Base-by-base conservation (phyloP, 1,140 invertebrate genomes). In the Trialeurodes vaporariorum region DNA sequence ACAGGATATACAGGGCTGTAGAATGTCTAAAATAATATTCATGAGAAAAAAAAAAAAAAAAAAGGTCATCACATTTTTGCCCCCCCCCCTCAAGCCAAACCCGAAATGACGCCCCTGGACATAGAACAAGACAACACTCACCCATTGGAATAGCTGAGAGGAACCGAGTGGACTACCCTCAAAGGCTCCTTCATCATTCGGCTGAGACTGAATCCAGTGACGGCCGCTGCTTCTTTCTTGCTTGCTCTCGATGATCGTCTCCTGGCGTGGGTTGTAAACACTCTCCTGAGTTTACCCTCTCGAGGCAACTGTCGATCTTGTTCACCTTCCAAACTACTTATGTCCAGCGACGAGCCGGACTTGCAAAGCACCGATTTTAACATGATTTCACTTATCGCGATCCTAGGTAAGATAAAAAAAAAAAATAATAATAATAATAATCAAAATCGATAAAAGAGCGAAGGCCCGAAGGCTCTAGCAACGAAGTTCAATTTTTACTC, bases 101-200 rank as follows among this genome's bases (percentile, higher is more conserved):
- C n/a, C n/a, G n/a, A n/a, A n/a, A n/a, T n/a, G n/a, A n/a, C n/a
- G n/a, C n/a, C n/a, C n/a, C n/a, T n/a, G n/a, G n/a, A n/a, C n/a
- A n/a, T n/a, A n/a, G n/a, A n/a, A n/a, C n/a, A 23, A 27, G 59
- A 27, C 23, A 63, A 26, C 70, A 73, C 73, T 77, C 71, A 77
- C 76, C 75, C 71, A 63, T 76, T 71, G 59, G 75, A 76, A 70
- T 79, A 78, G 70, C 76, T 75, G 61, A 80, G 73, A 0, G 79
- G 79, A 1, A 80, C 78, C 11, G 79, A 80, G 64, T 80, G 79
- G 21, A 79, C 79, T 13, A 80, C 75, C 22, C 79, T 69, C 11
- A 81, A 74, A 1, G 79, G 79, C 70, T 81, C 79, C 70, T 79
- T 80, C 74, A 80, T 78, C 70, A 80, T 74, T 26, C 73, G 74